These are phyloP conservation scores for Trichechus manatus DNA, from an alignment of 2,113 vertebrate species.

Conservation along the genomic window DNA sequence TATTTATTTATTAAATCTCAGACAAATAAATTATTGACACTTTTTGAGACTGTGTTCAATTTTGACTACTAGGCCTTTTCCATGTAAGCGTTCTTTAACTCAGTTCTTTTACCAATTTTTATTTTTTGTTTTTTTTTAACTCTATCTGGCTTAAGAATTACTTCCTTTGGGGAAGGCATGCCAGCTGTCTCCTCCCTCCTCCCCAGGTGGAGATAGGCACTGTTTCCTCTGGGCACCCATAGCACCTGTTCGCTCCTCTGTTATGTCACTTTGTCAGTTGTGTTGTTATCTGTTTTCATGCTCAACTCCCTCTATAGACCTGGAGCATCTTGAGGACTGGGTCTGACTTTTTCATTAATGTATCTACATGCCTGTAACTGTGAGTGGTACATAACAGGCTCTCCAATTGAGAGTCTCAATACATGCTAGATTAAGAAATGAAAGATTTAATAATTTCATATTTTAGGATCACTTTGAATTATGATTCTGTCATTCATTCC, in stretches of 20 bases:
- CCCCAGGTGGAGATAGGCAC: neutral
- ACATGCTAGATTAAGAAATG: neutral
- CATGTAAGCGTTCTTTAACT: rapidly evolving
- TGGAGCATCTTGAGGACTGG: neutral
- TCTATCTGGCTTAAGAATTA: neutral
- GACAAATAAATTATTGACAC: neutral
- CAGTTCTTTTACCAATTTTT: neutral
- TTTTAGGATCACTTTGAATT: neutral
- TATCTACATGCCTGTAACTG: neutral
- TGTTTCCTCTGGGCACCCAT: neutral
- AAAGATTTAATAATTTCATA: neutral
- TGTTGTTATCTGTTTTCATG: neutral
- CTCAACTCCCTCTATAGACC: neutral
- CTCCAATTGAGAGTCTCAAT: neutral
- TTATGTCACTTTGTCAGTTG: neutral
- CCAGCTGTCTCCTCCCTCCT: neutral
- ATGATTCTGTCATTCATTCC: neutral
- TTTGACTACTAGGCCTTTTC: neutral
- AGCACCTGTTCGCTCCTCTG: neutral
- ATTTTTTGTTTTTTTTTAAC: neutral
- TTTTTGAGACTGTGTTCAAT: neutral
- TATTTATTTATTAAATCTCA: neutral
- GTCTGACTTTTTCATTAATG: neutral
- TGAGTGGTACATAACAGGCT: neutral
- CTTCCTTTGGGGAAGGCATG: neutral